Conservation (phyloP, 2,888 invertebrate species). For the Barypeithes pellucidus region DNA sequence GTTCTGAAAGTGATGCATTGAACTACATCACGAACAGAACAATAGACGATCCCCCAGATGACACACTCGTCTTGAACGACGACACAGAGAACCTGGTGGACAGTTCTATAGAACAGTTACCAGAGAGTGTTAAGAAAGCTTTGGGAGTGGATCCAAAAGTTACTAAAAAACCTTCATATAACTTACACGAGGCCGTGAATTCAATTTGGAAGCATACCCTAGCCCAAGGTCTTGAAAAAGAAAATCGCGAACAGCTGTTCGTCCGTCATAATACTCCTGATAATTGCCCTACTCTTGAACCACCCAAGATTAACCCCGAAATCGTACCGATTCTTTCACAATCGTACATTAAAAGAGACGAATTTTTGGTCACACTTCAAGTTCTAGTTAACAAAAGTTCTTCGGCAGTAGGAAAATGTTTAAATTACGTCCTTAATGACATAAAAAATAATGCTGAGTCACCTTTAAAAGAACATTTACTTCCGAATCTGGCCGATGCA, state of each 20-base stretch:
- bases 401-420: too few relatives aligned
- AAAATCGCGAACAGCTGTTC: not conserved
- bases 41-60: too few relatives aligned
- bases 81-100: not conserved
- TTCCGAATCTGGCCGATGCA: not conserved
- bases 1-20: not conserved
- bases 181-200: not conserved
- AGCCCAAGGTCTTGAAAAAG: not conserved
- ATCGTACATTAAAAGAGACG: not conserved
- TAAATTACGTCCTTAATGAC: too few relatives aligned
- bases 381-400: too few relatives aligned
- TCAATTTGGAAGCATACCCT: not conserved
- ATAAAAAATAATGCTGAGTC: too few relatives aligned
- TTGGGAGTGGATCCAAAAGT: not conserved
- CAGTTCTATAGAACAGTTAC: too few relatives aligned
- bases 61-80: too few relatives aligned
- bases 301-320: slow-evolving; percentile 1
- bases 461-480: too few relatives aligned
- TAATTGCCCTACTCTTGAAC: not conserved
- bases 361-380: too few relatives aligned
- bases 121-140: not conserved
- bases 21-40: too few relatives aligned
- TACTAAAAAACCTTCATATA: not conserved
- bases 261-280: not conserved
- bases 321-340: not conserved